phyloP scores from a whole-genome alignment of 2,797 vertebrate genomes.

The Cryptoblepharus egeriae region DNA sequence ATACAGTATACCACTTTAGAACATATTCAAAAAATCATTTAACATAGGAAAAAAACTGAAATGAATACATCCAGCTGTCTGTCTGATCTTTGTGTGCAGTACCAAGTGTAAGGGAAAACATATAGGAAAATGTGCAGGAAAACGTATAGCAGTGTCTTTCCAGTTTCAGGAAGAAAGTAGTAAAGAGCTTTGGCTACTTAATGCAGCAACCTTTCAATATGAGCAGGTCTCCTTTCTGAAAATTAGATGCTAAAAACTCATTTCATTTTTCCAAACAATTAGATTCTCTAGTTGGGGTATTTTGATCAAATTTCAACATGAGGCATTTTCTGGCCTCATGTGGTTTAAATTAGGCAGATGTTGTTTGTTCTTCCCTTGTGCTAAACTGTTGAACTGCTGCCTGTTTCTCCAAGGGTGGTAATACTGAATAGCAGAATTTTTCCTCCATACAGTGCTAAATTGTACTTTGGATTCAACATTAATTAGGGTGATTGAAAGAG shows the following conservation, averaged over 20 bases:
- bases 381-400: constrained; percentile 4
- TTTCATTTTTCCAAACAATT: constrained; percentile 3
- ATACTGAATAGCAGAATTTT: background rate
- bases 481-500: background rate
- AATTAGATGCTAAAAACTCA: background rate
- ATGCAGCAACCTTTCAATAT: background rate
- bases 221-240: background rate
- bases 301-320: background rate
- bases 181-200: background rate
- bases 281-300: background rate
- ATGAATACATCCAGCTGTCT: too few species aligned
- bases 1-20: too few species aligned
- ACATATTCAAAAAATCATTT: too few species aligned
- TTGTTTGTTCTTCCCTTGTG: background rate
- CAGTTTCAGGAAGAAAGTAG: too few species aligned
- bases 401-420: background rate
- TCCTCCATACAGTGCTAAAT: background rate
- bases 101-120: too few species aligned
- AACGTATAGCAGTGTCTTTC: background rate
- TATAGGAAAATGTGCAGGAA: too few species aligned
- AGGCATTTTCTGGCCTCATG: background rate
- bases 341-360: background rate
- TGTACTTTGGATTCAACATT: constrained; percentile 1
- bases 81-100: too few species aligned
- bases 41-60: too few species aligned